Evolutionary conservation across 2,113 vertebrate genomes (phyloP).

Genomic region (Tinamus guttatus): DNA sequence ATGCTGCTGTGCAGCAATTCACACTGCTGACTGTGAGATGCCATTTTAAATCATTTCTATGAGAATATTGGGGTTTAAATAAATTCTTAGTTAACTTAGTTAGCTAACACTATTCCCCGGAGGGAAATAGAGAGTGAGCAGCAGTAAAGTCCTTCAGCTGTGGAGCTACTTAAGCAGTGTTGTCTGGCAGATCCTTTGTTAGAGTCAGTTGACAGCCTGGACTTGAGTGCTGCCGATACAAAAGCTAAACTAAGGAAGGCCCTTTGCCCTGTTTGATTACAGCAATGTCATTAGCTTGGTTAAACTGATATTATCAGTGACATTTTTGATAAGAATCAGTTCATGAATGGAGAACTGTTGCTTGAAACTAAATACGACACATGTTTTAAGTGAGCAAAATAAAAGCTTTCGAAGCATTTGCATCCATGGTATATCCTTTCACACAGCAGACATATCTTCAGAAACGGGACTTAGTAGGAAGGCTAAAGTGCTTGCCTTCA

Average conservation of each 20-base stretch:
- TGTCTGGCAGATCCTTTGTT: neutral
- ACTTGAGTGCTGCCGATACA: neutral
- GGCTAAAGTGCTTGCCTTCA: neutral
- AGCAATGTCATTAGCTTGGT: neutral
- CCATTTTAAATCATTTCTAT: neutral
- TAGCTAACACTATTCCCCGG: neutral
- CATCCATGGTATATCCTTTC: neutral
- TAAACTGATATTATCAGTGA: neutral
- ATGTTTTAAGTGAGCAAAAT: neutral
- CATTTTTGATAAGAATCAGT: neutral
- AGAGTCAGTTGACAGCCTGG: accelerated
- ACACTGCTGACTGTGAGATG: neutral
- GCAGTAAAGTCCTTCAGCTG: neutral
- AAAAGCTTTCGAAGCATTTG: neutral
- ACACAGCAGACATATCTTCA: neutral
- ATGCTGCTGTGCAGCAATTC: neutral
- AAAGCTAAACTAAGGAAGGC: neutral
- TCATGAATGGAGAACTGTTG: neutral
- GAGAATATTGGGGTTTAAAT: neutral
- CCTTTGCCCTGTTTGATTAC: neutral
- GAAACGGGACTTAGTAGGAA: neutral
- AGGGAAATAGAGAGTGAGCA: neutral
- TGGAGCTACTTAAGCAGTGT: neutral
- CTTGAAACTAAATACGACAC: neutral
- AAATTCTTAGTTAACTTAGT: neutral